These are phyloP conservation scores for Taphrorychus bicolor DNA, from an alignment of 2,888 invertebrate species.

Conservation along the genomic window DNA sequence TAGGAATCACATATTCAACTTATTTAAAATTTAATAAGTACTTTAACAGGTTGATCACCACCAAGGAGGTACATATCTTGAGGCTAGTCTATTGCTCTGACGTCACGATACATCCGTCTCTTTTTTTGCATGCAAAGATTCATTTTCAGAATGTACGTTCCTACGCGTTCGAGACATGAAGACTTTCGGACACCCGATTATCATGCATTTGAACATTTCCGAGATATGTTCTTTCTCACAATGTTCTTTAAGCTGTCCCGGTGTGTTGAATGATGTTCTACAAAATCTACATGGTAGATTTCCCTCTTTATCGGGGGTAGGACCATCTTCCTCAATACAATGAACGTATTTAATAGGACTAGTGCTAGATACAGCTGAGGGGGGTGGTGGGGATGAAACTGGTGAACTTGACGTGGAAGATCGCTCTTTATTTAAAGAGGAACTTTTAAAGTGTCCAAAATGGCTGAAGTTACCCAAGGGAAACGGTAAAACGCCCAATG, in stretches of 20 bases:
- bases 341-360: slow-evolving; percentile 61
- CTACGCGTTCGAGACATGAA: slow-evolving; percentile 81
- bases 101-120: slow-evolving; percentile 58
- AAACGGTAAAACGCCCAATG: slow-evolving; percentile 65
- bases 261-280: slow-evolving; percentile 68
- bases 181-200: slow-evolving; percentile 77
- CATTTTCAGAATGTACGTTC: slow-evolving; percentile 78
- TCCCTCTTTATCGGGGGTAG: slow-evolving; percentile 71
- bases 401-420: slow-evolving; percentile 65
- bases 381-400: slow-evolving; percentile 62
- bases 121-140: slow-evolving; percentile 61
- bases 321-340: slow-evolving; percentile 72
- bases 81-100: slow-evolving; percentile 53
- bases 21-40: slow-evolving; percentile 50
- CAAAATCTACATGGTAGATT: slow-evolving; percentile 75
- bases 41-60: slow-evolving; percentile 54
- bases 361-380: slow-evolving; percentile 56
- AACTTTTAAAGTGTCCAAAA: slow-evolving; percentile 59
- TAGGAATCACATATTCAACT: slow-evolving; percentile 57
- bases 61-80: slow-evolving; percentile 58
- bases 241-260: slow-evolving; percentile 72
- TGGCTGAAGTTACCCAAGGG: slow-evolving; percentile 60
- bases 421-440: slow-evolving; percentile 55
- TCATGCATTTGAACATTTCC: slow-evolving; percentile 78
- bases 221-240: slow-evolving; percentile 73